These are phyloP conservation scores for Muscicapa comitata DNA, from an alignment of 2,797 vertebrate genomes.

Conservation along the genomic window DNA sequence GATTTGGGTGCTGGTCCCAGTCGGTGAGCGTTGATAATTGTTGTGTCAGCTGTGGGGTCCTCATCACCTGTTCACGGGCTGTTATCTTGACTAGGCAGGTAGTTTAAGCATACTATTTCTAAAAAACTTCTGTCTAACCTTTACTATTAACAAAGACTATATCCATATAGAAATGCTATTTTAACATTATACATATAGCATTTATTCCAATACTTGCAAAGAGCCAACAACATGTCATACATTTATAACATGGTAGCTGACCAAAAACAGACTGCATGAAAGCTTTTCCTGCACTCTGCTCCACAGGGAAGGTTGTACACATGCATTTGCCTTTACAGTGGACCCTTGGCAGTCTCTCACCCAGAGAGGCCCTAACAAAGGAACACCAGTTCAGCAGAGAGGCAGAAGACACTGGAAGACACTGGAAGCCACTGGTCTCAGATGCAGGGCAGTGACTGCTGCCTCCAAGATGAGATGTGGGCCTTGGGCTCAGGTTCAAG, in stretches of 20 bases:
- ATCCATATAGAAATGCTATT: no score
- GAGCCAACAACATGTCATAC: no score
- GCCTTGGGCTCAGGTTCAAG: conserved; percentile 18
- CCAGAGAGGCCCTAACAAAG: neutral
- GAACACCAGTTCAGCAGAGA: neutral
- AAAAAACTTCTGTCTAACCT: no score
- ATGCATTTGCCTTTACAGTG: accelerated
- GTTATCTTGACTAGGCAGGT: no score
- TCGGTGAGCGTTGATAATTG: no score
- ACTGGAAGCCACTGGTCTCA: neutral
- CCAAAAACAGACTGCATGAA: neutral
- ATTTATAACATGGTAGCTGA: neutral
- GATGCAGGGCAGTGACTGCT: neutral
- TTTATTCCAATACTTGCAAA: no score
- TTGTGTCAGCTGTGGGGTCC: no score
- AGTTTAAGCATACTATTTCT: no score
- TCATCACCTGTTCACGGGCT: no score
- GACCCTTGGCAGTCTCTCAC: neutral
- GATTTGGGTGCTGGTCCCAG: no score
- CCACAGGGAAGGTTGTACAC: neutral
- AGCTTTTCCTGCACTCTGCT: neutral
- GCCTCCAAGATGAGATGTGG: neutral
- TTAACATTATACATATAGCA: no score
- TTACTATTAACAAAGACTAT: no score
- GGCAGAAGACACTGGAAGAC: neutral